These are phyloP conservation scores for Jacana jacana DNA, from an alignment of 2,113 vertebrate genomes.

Conservation along the genomic window DNA sequence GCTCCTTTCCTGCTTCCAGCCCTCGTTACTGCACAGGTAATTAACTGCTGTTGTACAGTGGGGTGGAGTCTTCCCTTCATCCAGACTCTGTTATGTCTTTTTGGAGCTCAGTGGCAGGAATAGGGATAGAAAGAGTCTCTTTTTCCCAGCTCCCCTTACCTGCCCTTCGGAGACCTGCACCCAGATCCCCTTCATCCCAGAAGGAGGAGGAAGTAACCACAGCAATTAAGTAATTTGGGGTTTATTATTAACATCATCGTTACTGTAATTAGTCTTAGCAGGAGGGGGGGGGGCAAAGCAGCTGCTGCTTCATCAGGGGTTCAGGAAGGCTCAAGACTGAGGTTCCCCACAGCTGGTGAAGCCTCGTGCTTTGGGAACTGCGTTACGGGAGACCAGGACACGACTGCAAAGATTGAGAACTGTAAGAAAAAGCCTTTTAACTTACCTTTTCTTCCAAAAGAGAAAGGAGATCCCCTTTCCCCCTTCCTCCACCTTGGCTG, in stretches of 20 bases:
- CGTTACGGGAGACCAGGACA: rapidly evolving
- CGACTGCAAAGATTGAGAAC: neutral
- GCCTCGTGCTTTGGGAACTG: neutral
- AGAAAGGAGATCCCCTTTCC: neutral
- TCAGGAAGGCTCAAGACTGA: neutral
- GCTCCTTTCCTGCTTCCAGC: neutral
- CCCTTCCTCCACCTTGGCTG: neutral
- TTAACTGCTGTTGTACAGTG: neutral
- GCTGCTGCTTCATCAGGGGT: neutral
- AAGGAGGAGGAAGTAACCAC: neutral
- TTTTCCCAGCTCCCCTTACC: neutral
- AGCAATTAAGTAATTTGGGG: neutral
- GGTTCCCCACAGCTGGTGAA: neutral
- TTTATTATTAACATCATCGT: neutral
- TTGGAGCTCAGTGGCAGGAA: neutral
- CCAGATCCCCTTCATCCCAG: neutral
- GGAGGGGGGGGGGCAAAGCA: neutral
- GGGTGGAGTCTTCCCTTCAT: neutral
- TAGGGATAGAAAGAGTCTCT: neutral
- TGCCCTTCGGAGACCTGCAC: neutral
- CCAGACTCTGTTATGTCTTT: neutral
- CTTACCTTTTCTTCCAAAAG: neutral
- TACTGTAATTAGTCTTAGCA: neutral
- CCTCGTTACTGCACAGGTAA: neutral
- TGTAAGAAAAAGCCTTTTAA: rapidly evolving